phyloP scores from a whole-genome alignment of 2,113 vertebrate species.

The Limanda limanda region DNA sequence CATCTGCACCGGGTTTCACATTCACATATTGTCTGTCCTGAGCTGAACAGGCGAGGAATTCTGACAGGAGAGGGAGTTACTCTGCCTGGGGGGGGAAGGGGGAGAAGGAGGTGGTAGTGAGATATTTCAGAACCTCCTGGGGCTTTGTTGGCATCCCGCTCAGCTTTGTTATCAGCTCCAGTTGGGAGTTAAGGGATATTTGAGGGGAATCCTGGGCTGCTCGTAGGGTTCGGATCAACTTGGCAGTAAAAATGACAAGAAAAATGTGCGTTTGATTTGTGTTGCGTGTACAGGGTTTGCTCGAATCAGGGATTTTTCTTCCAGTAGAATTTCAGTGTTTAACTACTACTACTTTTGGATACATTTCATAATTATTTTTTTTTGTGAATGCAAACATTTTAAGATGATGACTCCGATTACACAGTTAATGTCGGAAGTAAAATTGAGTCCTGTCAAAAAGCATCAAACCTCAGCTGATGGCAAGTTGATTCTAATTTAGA shows the following conservation, averaged over 20 bases:
- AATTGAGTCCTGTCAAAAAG: not conserved
- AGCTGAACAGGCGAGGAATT: constrained; percentile 71
- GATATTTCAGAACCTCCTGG: constrained; percentile 67
- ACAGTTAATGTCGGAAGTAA: not conserved
- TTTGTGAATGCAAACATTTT: no score
- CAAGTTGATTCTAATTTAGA: not conserved
- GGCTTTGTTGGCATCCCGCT: constrained; percentile 68
- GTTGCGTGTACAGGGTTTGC: constrained; percentile 6
- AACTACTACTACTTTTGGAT: not conserved
- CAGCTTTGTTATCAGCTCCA: constrained; percentile 68
- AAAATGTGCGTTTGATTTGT: constrained; percentile 61
- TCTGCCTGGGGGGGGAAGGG: constrained; percentile 54
- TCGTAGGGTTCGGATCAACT: constrained; percentile 31
- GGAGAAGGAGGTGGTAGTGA: constrained; percentile 50
- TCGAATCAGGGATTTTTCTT: constrained; percentile 16
- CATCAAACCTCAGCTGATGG: not conserved
- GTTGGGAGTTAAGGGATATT: constrained; percentile 61
- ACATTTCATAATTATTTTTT: no score
- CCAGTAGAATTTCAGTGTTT: not conserved
- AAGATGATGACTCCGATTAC: no score
- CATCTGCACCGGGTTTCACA: constrained; percentile 63
- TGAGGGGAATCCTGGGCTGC: constrained; percentile 54
- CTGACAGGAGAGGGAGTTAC: constrained; percentile 59
- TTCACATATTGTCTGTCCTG: constrained; percentile 72
- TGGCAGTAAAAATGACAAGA: constrained; percentile 27